These are phyloP conservation scores for Papilio demoleus DNA, from an alignment of 2,888 invertebrate species.

Conservation along the genomic window DNA sequence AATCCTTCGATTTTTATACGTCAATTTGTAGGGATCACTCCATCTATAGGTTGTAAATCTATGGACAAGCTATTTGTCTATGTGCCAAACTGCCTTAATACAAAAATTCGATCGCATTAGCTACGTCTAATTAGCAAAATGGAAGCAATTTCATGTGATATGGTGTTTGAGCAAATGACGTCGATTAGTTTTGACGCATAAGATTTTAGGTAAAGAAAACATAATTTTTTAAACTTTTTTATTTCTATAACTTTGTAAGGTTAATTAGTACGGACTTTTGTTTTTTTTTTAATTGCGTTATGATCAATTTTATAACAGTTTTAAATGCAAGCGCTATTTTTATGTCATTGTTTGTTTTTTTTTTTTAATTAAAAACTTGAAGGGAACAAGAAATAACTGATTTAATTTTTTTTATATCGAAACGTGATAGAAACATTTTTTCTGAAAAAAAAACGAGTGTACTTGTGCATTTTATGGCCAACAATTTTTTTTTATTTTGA, in stretches of 20 bases:
- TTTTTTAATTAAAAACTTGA: too few relatives aligned
- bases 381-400: background rate
- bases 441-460: constrained; percentile 2
- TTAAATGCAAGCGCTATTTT: too few relatives aligned
- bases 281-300: background rate
- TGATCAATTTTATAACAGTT: background rate
- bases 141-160: constrained; percentile 63
- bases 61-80: constrained; percentile 33
- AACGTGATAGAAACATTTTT: background rate
- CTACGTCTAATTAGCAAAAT: constrained; percentile 54
- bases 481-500: background rate
- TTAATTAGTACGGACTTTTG: background rate
- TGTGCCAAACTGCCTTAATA: constrained; percentile 22
- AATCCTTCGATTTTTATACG: too few relatives aligned
- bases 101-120: constrained; percentile 9
- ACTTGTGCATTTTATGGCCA: constrained; percentile 19
- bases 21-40: too few relatives aligned
- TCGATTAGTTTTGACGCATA: background rate
- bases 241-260: background rate
- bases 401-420: background rate
- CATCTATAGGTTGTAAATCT: too few relatives aligned
- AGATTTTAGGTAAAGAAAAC: constrained; percentile 5
- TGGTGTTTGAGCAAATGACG: constrained; percentile 63
- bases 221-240: background rate
- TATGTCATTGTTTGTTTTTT: too few relatives aligned